Evolutionary conservation across 2,797 vertebrate genomes (phyloP), one percentile per base, ranked within the genome.

Genomic region (Eulemur rubriventer): DNA sequence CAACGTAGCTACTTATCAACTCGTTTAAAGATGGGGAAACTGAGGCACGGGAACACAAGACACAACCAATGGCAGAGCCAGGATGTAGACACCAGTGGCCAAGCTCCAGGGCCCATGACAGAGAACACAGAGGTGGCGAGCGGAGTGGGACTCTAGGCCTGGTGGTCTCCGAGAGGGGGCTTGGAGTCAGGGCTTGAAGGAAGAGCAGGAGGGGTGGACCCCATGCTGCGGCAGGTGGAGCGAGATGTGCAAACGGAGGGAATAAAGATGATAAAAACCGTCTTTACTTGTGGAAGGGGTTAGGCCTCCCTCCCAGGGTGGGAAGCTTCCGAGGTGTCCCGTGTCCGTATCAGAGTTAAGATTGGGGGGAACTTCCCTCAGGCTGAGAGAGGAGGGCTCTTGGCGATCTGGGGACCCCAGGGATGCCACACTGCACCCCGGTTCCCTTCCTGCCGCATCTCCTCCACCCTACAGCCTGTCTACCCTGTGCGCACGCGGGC

Each of bases 1-100:
- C 9, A 28, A 70, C 65, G 33, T 6, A 84, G 46, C 41, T 55
- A 38, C 17, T 12, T 33, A 26, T 35, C n/a, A n/a, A 48, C 35
- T 55, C 69, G 17, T 35, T 81, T 69, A 55, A 22, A 97, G 41
- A 70, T 22, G 13, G 57, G 59, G 4, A 94, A 61, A 72, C 13
- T 3, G 57, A 95, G 79, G 69, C 80, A 79, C 22, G 4, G 24
- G 46, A 13, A 9, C 17, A 30, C 35, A 33, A 16, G 17, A 11
- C 43, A 30, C 4, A 81, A 65, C 12, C n/a, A 22, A 28, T 13
- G 16, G 28, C 50, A 67, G 43, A 73, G 41, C 41, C 52, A 65
- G 82, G 63, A 82, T 41, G 10, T 6, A 0, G 87, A 83, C 50
- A 4, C 63, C 38, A 55, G 52, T 2, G 69, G 30, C 70, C 50